A percentile compares a stretch with the other conserved stretches of the same genome.
Evolutionary conservation across 2,113 vertebrate species (phyloP).

Genomic region (Sisor rabdophorus): DNA sequence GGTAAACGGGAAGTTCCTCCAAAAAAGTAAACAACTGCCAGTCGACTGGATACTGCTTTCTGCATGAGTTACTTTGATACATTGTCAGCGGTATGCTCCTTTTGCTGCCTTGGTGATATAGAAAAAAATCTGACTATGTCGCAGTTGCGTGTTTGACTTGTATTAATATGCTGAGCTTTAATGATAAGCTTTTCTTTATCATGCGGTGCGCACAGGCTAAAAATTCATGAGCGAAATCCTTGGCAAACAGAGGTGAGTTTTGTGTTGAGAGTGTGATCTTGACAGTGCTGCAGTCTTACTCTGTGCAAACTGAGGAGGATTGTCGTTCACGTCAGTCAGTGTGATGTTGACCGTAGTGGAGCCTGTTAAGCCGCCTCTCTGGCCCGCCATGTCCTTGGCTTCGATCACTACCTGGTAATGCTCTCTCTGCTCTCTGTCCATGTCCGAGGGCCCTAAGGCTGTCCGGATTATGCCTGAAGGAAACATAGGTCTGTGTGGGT

Average conservation of each 20-base stretch:
- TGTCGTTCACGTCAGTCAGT: slow-evolving; percentile 88
- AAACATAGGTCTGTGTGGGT: slow-evolving; percentile 8
- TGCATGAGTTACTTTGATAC: not conserved
- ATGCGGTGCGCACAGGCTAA: not conserved
- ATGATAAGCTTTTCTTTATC: slow-evolving; percentile 1
- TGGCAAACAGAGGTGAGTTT: not conserved
- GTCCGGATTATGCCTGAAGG: slow-evolving; percentile 87
- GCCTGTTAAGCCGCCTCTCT: slow-evolving; percentile 86
- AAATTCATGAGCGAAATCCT: slow-evolving; percentile 20
- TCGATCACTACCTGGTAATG: slow-evolving; percentile 95
- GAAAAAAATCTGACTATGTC: not conserved
- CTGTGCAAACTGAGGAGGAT: slow-evolving; percentile 84
- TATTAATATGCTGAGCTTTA: not conserved
- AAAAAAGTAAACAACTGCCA: not conserved
- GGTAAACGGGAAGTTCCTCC: too few relatives aligned
- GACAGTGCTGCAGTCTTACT: slow-evolving; percentile 68
- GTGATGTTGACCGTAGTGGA: slow-evolving; percentile 87
- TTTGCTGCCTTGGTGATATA: not conserved
- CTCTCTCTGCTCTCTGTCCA: slow-evolving; percentile 90
- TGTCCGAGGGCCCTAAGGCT: slow-evolving; percentile 79
- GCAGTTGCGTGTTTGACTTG: not conserved
- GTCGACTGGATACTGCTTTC: not conserved
- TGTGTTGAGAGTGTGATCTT: slow-evolving; percentile 5
- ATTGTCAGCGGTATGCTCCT: not conserved
- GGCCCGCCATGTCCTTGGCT: slow-evolving; percentile 95